Evolutionary conservation across 2,797 vertebrate genomes (phyloP).

Genomic region (Setipinna tenuifilis): DNA sequence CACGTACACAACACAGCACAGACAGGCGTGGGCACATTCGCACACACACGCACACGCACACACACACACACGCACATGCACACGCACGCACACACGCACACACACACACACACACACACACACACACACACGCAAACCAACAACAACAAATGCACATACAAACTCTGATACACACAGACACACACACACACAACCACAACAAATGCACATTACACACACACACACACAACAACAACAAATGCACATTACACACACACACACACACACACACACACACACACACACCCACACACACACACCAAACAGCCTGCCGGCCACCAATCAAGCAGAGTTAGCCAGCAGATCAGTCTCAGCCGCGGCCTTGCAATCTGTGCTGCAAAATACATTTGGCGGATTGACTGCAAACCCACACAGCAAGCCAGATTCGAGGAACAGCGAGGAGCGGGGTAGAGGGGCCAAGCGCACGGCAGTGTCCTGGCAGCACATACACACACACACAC

Average conservation of each 20-base stretch:
- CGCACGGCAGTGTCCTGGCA: constrained; percentile 46
- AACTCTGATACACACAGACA: not conserved
- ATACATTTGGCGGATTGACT: constrained; percentile 64
- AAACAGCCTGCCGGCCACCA: constrained; percentile 39
- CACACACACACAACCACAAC: not conserved
- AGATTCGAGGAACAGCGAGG: constrained; percentile 36
- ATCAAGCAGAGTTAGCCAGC: constrained; percentile 12
- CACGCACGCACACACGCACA: no score
- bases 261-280: not conserved
- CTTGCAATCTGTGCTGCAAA: constrained; percentile 61
- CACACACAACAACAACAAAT: not conserved
- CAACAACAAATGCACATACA: no score
- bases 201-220: not conserved
- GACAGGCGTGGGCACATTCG: not conserved
- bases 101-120: no score
- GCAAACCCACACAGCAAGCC: constrained; percentile 42
- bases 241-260: no score
- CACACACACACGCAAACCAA: no score
- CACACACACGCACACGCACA: not conserved
- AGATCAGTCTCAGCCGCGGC: constrained; percentile 34
- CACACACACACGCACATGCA: no score
- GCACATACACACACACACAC: not conserved
- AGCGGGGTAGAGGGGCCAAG: constrained; percentile 31
- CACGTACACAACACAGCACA: not conserved
- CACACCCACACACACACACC: not conserved